Conservation (phyloP, 2,797 vertebrate genomes). For the Choloepus didactylus region DNA sequence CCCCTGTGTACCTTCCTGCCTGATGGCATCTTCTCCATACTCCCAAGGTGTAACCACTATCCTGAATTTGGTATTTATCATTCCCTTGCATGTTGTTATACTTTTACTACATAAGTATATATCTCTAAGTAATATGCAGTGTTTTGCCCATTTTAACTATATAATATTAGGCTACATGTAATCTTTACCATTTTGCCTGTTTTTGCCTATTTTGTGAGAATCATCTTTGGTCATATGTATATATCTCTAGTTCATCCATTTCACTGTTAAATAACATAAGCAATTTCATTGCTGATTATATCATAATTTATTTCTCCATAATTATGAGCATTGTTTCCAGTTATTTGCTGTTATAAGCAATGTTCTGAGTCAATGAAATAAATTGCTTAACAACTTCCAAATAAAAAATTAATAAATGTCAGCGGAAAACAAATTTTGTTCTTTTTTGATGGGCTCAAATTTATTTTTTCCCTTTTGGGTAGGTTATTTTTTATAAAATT, state of each 20-base stretch:
- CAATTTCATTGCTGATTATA: neutral
- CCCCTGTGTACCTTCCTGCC: neutral
- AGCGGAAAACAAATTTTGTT: constrained; percentile 29
- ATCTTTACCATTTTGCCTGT: constrained; percentile 16
- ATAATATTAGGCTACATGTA: neutral
- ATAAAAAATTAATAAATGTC: constrained; percentile 58
- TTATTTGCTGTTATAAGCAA: constrained; percentile 20
- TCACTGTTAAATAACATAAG: neutral
- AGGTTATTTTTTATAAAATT: constrained; percentile 2
- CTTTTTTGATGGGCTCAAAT: neutral
- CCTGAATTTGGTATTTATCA: neutral
- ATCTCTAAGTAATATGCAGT: neutral
- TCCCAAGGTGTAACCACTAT: neutral
- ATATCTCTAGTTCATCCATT: constrained; percentile 35
- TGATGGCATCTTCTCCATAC: neutral
- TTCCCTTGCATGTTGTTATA: neutral
- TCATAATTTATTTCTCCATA: neutral
- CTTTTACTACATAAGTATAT: neutral
- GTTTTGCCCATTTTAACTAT: constrained; percentile 2
- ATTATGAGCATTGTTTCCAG: constrained; percentile 11
- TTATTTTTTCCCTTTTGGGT: constrained; percentile 24
- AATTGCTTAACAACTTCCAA: constrained; percentile 7
- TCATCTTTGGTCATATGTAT: constrained; percentile 25
- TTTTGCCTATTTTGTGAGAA: neutral
- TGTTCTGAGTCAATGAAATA: constrained; percentile 24